Percentiles rank a stretch among this genome's conserved stretches.
These are phyloP conservation scores for Poeciliopsis turneri DNA, from an alignment of 2,797 vertebrate genomes.

Conservation along the genomic window DNA sequence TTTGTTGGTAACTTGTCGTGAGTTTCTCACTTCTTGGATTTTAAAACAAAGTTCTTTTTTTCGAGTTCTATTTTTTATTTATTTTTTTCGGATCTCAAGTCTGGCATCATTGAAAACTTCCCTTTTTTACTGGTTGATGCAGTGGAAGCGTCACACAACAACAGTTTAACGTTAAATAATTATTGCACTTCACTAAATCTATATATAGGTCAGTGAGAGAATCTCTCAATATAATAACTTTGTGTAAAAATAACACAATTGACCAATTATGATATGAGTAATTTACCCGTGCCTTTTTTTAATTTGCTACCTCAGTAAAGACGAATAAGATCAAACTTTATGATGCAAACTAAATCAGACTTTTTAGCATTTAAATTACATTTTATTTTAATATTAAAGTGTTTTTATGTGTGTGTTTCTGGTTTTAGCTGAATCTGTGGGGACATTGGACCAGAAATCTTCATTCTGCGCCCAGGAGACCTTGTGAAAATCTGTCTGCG, in stretches of 20 bases:
- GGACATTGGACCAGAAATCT: conserved; percentile 15
- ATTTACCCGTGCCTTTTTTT: background rate
- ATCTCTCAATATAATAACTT: background rate
- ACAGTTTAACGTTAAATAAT: background rate
- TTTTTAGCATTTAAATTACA: background rate
- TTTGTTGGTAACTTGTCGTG: background rate
- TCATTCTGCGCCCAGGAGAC: conserved; percentile 1
- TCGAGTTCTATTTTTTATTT: background rate
- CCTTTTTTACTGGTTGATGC: background rate
- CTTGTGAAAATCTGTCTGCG: background rate
- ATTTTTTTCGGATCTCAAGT: background rate
- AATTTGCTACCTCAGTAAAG: background rate
- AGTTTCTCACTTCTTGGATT: background rate
- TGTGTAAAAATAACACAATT: background rate
- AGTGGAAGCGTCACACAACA: background rate
- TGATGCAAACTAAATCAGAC: background rate
- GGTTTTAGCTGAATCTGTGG: conserved; percentile 29
- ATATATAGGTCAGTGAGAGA: background rate
- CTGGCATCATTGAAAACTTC: conserved; percentile 14
- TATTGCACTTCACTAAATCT: background rate
- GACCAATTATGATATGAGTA: background rate
- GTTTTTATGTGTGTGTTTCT: conserved; percentile 12
- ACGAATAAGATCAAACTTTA: background rate
- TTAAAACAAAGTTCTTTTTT: background rate
- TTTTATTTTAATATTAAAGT: background rate